Conservation (phyloP, 2,113 vertebrate species). For the Nymphicus hollandicus region DNA sequence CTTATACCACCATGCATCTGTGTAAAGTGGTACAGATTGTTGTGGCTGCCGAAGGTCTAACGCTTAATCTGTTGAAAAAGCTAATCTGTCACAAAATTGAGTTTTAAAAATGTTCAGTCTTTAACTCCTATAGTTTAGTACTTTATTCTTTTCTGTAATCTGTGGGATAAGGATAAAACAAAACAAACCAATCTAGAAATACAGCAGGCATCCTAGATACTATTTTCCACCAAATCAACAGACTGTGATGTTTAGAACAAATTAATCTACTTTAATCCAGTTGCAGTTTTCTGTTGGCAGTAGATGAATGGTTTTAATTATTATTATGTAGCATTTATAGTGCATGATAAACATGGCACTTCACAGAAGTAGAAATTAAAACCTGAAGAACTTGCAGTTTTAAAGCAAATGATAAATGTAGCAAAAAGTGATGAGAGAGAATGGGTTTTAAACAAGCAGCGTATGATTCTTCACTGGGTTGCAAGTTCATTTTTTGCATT, state of each 20-base stretch:
- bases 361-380: conserved; percentile 10
- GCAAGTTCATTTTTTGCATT: neutral
- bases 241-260: neutral
- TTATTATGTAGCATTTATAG: neutral
- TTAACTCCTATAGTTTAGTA: neutral
- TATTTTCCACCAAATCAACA: neutral
- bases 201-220: neutral
- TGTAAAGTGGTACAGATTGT: neutral
- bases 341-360: neutral
- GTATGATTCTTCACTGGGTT: neutral
- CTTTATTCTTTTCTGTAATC: neutral
- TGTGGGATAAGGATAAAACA: neutral
- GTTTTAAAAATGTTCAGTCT: neutral
- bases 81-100: neutral
- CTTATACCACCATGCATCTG: neutral
- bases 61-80: neutral
- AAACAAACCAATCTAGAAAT: neutral
- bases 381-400: neutral
- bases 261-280: conserved; percentile 6
- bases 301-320: conserved; percentile 28
- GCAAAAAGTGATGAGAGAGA: neutral
- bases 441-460: neutral
- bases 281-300: neutral
- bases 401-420: neutral
- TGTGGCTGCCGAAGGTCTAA: neutral